Conservation (phyloP, 2,797 vertebrate species). For the Malacoraja senta region DNA sequence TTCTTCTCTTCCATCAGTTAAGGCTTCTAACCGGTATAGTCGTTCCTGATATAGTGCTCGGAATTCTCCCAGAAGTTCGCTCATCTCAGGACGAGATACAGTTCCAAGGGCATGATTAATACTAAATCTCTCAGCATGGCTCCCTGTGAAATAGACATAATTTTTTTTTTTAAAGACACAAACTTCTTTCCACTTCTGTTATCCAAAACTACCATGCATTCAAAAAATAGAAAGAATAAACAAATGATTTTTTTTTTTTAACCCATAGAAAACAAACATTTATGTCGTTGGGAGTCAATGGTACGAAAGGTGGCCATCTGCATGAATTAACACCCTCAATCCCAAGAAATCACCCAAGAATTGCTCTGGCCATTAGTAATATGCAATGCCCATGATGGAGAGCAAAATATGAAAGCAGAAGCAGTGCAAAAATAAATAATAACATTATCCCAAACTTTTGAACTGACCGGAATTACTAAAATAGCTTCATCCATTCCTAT, state of each 20-base stretch:
- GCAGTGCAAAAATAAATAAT: not conserved
- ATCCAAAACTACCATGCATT: too few relatives aligned
- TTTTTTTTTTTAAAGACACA: not conserved
- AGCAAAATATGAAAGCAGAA: not conserved
- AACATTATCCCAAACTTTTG: not conserved
- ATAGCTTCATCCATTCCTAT: not conserved
- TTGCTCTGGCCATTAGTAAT: not conserved
- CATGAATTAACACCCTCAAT: not conserved
- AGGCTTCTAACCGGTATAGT: constrained; percentile 40
- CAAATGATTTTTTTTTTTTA: not conserved
- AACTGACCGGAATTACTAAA: too few relatives aligned
- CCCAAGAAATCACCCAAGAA: not conserved
- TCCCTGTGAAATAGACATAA: not conserved
- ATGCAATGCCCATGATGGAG: not conserved
- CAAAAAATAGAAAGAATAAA: not conserved
- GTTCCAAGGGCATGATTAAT: not conserved
- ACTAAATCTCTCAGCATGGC: not conserved
- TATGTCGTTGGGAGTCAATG: not conserved
- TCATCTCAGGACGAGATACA: constrained; percentile 40
- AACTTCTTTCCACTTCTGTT: not conserved
- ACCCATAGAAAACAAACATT: not conserved
- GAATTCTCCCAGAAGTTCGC: constrained; percentile 41
- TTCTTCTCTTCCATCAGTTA: constrained; percentile 37
- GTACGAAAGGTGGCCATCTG: not conserved
- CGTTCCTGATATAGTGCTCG: constrained; percentile 39